Percentiles rank a stretch among this genome's conserved stretches.
These are phyloP conservation scores for Petromus typicus DNA, from an alignment of 2,113 vertebrate species.

Conservation along the genomic window DNA sequence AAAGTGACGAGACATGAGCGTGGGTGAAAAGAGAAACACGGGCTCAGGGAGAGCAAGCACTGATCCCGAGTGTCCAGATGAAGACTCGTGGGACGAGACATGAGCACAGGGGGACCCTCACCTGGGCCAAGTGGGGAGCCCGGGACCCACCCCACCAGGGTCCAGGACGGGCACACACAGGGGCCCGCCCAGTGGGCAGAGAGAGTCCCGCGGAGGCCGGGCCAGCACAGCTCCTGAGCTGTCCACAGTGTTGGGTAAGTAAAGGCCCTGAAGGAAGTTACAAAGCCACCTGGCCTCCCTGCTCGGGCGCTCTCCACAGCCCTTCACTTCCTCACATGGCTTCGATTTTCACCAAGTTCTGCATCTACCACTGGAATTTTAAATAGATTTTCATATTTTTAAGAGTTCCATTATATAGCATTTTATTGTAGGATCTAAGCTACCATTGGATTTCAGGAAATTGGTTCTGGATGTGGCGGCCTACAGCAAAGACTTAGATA, in stretches of 20 bases:
- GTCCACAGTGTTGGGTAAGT: not conserved
- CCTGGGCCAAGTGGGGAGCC: too few relatives aligned
- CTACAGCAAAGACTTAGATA: slow-evolving; percentile 32
- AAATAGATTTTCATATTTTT: slow-evolving; percentile 12
- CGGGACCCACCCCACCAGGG: not conserved
- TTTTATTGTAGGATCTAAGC: slow-evolving; percentile 21
- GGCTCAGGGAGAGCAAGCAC: not conserved
- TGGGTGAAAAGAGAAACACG: not conserved
- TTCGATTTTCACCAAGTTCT: slow-evolving; percentile 46
- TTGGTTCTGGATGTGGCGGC: slow-evolving; percentile 37
- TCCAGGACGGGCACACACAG: not conserved
- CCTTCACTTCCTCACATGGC: not conserved
- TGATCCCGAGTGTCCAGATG: not conserved
- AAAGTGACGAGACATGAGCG: not conserved
- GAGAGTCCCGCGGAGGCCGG: not conserved
- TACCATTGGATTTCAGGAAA: slow-evolving; percentile 26
- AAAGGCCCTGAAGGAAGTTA: not conserved
- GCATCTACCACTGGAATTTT: not conserved
- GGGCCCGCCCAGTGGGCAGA: too few relatives aligned
- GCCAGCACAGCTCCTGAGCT: not conserved
- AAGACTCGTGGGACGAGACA: not conserved
- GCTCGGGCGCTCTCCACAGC: not conserved
- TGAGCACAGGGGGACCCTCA: too few relatives aligned
- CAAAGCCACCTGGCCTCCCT: not conserved
- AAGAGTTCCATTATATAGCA: not conserved